Base-by-base conservation (phyloP, 2,113 vertebrate species). In the Myotis yumanensis region DNA sequence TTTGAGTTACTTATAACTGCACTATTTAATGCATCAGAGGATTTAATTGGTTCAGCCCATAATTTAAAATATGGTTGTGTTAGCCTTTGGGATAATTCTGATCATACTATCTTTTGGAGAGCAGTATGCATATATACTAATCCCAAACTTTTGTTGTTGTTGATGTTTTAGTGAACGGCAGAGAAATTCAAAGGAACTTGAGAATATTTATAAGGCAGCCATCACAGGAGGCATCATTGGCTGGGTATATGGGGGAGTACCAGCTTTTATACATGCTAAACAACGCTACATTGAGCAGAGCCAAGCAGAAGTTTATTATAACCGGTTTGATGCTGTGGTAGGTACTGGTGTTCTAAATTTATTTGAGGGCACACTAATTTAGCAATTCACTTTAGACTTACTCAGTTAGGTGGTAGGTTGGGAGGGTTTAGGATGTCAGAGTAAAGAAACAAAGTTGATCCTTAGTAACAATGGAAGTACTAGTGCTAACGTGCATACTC, bases 251-350 rank as follows among this genome's bases (percentile, higher is more conserved):
- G 99, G 99, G 5, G 99, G 99, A 17, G 76, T 99, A 82, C 99
- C 99, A 1, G 99, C 98, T 17, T 99, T 99, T 75, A 64, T 94
- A 81, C 97, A 98, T 7, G 99, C 99, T 62, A 98, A 98, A 43
- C 97, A 97, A 59, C 95, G 98, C 6, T 99, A 99, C 91, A 98
- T 99, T 96, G 98, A 99, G 32, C 9, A 98, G 77, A 99, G 98
- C 97, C 99, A 99, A 94, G 99, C 98, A 0, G 98, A 99, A 81
- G 40, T 99, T 32, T 99, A 99, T 95, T 97, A 97, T 0, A 98
- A 97, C 97, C 98, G 97, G 3, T 96, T 99, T 94, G 99, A 99
- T 0, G 99, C 99, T 22, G 97, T 99, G 98, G 99, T 99, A 96
- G 96, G 99, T 97, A 92, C 37, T 77, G 30, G 23, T 81, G 14